Conservation (phyloP, 2,888 invertebrate species). For the Acanthoscelides obtectus region DNA sequence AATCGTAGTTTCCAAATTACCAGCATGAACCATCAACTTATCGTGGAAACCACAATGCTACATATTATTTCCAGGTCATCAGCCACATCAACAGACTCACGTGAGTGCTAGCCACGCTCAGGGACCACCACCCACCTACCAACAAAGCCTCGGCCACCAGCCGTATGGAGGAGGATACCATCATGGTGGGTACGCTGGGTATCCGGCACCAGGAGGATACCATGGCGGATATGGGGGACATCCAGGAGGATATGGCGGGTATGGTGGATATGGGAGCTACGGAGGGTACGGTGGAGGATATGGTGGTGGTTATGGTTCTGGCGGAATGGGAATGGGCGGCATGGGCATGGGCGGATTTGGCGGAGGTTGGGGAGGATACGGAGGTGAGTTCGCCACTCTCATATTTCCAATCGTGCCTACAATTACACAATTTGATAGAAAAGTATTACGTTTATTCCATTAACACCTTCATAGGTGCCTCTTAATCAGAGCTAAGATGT, state of each 20-base stretch:
- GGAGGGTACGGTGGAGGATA: slow-evolving; percentile 10
- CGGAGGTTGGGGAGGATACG: slow-evolving; percentile 16
- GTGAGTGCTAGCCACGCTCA: background rate
- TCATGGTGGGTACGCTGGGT: slow-evolving; percentile 9
- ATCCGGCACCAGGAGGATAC: slow-evolving; percentile 3
- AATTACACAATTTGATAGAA: too few relatives aligned
- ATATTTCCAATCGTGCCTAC: too few relatives aligned
- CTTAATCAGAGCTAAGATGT: too few relatives aligned
- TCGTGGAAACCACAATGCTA: background rate
- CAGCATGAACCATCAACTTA: too few relatives aligned
- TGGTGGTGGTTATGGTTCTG: slow-evolving; percentile 10
- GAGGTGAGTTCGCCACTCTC: too few relatives aligned
- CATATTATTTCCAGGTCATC: background rate
- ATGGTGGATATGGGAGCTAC: slow-evolving; percentile 14
- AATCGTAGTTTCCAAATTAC: too few relatives aligned
- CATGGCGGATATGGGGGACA: slow-evolving; percentile 11
- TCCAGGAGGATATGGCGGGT: slow-evolving; percentile 14
- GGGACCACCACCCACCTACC: slow-evolving; percentile 1
- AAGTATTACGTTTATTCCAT: too few relatives aligned
- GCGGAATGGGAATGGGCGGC: slow-evolving; percentile 13
- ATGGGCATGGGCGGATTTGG: slow-evolving; percentile 14
- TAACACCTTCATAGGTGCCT: too few relatives aligned
- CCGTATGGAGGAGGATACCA: slow-evolving; percentile 14
- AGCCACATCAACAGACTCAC: background rate
- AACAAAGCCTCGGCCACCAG: slow-evolving; percentile 11